Percentiles rank a stretch among this genome's conserved stretches.
Conservation (phyloP, 2,113 vertebrate species). For the Empidonax alnorum region DNA sequence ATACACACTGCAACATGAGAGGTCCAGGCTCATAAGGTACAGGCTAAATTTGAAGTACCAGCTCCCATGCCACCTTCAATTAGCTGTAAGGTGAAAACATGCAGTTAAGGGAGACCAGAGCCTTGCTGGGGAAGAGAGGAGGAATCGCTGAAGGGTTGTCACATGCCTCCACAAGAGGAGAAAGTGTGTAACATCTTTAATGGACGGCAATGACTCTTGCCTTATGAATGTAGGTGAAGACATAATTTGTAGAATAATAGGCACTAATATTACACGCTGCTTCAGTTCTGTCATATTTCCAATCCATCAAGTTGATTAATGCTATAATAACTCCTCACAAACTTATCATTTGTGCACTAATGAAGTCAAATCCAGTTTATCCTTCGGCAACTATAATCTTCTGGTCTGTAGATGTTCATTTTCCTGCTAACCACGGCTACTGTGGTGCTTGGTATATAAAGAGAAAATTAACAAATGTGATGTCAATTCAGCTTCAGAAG, state of each 20-base stretch:
- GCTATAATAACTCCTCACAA: slow-evolving; percentile 83
- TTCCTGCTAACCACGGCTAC: slow-evolving; percentile 53
- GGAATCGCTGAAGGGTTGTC: slow-evolving; percentile 7
- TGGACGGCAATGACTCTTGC: slow-evolving; percentile 70
- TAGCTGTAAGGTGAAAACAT: not conserved
- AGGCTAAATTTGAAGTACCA: not conserved
- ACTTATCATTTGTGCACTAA: slow-evolving; percentile 84
- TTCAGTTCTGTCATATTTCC: slow-evolving; percentile 84
- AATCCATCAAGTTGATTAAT: slow-evolving; percentile 88
- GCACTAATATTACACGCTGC: slow-evolving; percentile 82
- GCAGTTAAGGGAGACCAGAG: not conserved
- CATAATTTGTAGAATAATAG: slow-evolving; percentile 85
- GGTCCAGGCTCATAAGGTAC: not conserved
- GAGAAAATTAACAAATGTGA: slow-evolving; percentile 52
- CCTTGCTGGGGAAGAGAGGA: not conserved
- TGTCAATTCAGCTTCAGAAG: slow-evolving; percentile 57
- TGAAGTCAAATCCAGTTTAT: slow-evolving; percentile 85
- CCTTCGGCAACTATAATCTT: slow-evolving; percentile 77
- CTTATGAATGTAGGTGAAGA: slow-evolving; percentile 80
- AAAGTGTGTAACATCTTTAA: slow-evolving; percentile 59
- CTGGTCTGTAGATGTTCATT: slow-evolving; percentile 70
- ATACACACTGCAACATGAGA: not conserved
- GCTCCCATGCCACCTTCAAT: not conserved
- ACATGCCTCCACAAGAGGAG: slow-evolving; percentile 22
- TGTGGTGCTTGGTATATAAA: slow-evolving; percentile 19